Base-by-base conservation (phyloP, 2,113 vertebrate species). In the Camelus bactrianus region DNA sequence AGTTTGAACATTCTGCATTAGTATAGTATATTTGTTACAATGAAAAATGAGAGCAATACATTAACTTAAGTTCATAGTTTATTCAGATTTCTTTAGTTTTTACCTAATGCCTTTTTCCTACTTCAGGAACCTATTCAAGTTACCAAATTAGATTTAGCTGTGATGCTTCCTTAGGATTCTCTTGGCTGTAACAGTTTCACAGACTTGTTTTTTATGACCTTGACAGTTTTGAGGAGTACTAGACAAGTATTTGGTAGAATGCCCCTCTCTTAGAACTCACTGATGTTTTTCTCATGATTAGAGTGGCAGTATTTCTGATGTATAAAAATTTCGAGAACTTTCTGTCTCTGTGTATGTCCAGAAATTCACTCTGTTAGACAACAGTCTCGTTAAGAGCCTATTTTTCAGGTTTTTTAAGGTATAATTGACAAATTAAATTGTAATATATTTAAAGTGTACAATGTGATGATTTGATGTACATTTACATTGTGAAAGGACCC, bases 61-160 rank as follows among this genome's bases (percentile, higher is more conserved):
- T 69, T 70, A 50, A 50, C 52, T 58, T 35, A 86, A 77, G 38
- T 60, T 17, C 12, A 70, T 22, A 26, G 17, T 93, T 70, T 70
- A 60, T 58, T 93, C 73, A 70, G 52, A 70, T 70, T 87, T 87
- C 16, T 30, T 60, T 69, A 80, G 26, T 62, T 87, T 93, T 80
- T 70, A 48, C 32, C 8, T 93, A 70, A 79, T 4, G 52, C 60
- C 28, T n/a, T 56, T 70, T 91, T 87, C 87, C 52, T 52, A 13
- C 79, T 50, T 7, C 73, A 50, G 38, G 17, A 38, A 26, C 16
- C 52, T 52, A 38, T 28, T 76, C 8, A 77, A 35, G 60, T 77
- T 30, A 24, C 20, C 38, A 20, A 35, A 32, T 15, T 60, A 70
- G 42, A 79, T 79, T 69, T 58, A 32, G 60, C 11, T 60, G 52